These are phyloP conservation scores for Valencia hispanica DNA, from an alignment of 2,797 vertebrate species.

Conservation along the genomic window DNA sequence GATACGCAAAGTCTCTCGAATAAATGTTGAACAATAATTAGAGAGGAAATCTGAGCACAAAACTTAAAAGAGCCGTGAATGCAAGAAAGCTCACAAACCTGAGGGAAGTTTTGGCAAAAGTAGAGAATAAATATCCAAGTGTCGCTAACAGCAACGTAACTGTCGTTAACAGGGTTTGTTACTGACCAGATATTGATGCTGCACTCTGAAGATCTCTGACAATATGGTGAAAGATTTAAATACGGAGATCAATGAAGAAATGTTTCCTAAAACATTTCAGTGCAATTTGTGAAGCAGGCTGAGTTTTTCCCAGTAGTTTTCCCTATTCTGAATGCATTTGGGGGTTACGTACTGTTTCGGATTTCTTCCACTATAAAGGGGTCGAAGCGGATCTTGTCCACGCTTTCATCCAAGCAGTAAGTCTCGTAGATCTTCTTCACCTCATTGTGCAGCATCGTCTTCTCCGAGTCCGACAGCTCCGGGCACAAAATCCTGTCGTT, in stretches of 20 bases:
- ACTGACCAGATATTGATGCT: background rate
- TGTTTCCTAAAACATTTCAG: background rate
- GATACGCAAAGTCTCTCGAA: too few relatives aligned
- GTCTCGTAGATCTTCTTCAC: conserved; percentile 95
- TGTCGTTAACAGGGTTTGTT: background rate
- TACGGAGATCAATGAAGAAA: background rate
- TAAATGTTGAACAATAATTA: background rate
- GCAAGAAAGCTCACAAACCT: too few relatives aligned
- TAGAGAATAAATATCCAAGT: background rate
- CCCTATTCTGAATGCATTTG: background rate
- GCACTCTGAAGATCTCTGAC: background rate
- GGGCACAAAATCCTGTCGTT: conserved; percentile 94
- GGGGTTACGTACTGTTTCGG: conserved; percentile 85
- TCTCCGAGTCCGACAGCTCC: conserved; percentile 90
- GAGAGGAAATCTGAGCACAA: background rate
- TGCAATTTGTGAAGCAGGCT: too few relatives aligned
- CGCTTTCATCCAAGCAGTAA: conserved; percentile 95
- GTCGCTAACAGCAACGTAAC: too few relatives aligned
- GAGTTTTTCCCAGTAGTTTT: too few relatives aligned
- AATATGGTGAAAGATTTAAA: too few relatives aligned
- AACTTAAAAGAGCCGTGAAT: background rate
- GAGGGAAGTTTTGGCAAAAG: background rate
- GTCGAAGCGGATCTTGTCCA: conserved; percentile 97
- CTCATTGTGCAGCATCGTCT: conserved; percentile 91
- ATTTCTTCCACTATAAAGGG: conserved; percentile 97